Percentiles rank a stretch among this genome's conserved stretches.
Conservation (phyloP, 2,113 vertebrate genomes). For the Pardalotus punctatus region DNA sequence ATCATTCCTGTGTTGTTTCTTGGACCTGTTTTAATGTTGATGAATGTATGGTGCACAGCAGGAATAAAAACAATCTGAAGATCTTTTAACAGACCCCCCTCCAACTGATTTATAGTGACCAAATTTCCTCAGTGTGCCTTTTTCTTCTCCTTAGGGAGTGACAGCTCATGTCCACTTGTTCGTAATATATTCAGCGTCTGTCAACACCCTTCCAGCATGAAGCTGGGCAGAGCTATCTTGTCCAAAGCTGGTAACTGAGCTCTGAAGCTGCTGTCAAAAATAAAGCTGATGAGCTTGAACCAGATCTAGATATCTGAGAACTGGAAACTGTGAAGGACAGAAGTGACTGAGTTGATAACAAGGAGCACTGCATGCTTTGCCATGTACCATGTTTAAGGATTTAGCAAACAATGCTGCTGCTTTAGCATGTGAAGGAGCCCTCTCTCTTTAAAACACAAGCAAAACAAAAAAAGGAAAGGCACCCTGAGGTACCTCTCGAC, state of each 20-base stretch:
- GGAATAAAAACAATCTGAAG: background rate
- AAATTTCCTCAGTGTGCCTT: background rate
- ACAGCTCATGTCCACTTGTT: constrained; percentile 23
- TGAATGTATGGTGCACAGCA: background rate
- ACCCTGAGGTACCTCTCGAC: background rate
- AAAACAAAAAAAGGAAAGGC: background rate
- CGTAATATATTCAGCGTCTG: constrained; percentile 53
- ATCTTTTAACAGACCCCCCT: background rate
- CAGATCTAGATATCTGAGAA: constrained; percentile 57
- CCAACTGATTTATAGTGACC: background rate
- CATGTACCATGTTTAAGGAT: background rate
- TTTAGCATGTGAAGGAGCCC: background rate
- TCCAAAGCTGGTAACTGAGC: constrained; percentile 59
- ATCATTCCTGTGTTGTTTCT: background rate
- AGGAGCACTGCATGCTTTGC: background rate
- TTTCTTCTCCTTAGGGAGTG: background rate
- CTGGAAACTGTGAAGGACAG: constrained; percentile 16
- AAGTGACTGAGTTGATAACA: background rate
- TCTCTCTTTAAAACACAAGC: background rate
- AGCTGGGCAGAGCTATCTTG: background rate
- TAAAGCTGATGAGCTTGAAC: constrained; percentile 72
- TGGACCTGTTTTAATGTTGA: background rate
- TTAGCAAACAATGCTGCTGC: background rate
- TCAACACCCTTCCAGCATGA: background rate
- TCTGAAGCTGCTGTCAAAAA: constrained; percentile 50